These are phyloP conservation scores for Cephalopterus ornatus DNA, from an alignment of 2,113 vertebrate genomes.

Conservation along the genomic window DNA sequence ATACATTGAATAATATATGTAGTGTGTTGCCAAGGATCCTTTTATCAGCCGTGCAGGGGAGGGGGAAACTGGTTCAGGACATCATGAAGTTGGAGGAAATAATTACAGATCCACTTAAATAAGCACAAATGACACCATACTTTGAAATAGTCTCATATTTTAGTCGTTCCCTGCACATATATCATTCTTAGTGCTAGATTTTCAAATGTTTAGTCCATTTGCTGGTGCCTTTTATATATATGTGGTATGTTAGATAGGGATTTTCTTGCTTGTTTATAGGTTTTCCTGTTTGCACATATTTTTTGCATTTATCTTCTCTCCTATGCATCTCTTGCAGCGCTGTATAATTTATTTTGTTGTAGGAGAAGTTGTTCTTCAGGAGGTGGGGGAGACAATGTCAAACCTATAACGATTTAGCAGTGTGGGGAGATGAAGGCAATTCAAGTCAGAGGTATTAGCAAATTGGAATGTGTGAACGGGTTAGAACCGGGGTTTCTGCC, in stretches of 20 bases:
- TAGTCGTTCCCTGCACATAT: not conserved
- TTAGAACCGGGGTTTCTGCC: slow-evolving; percentile 12
- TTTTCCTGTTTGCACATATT: not conserved
- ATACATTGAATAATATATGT: slow-evolving; percentile 18
- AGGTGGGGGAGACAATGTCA: not conserved
- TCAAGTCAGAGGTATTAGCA: not conserved
- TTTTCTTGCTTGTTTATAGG: not conserved
- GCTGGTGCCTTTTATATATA: not conserved
- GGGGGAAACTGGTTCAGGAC: slow-evolving; percentile 43
- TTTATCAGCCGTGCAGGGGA: slow-evolving; percentile 5
- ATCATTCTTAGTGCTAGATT: not conserved
- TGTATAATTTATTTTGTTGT: not conserved
- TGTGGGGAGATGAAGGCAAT: not conserved
- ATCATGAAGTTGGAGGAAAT: slow-evolving; percentile 48
- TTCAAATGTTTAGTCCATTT: not conserved
- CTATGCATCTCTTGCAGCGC: not conserved
- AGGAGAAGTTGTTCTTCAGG: not conserved
- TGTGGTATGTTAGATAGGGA: not conserved
- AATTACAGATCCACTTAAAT: not conserved
- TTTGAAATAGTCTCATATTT: not conserved
- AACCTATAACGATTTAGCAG: not conserved
- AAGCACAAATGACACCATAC: not conserved
- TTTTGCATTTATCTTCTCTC: not conserved
- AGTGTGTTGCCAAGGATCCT: slow-evolving; percentile 26
- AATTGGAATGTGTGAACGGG: not conserved